Evolutionary conservation across 2,888 invertebrate genomes (phyloP).

Genomic region (Portevinia maculata): DNA sequence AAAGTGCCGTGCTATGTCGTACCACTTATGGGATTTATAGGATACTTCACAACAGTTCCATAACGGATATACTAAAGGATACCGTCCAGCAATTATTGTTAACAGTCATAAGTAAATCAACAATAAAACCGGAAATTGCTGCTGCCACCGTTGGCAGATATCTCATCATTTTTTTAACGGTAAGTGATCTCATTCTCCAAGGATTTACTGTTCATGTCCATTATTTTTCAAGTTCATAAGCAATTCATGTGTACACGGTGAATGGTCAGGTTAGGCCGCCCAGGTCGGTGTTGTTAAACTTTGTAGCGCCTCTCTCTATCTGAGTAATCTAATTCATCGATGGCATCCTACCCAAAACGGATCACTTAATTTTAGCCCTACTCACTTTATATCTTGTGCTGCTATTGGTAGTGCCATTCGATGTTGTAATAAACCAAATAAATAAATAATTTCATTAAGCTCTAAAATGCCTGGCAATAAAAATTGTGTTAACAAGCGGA

Average conservation of each 20-base stretch:
- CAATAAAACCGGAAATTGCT: conserved; percentile 33
- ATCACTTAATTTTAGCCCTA: conserved; percentile 52
- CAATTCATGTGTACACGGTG: conserved; percentile 15
- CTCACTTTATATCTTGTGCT: neutral
- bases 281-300: conserved; percentile 53
- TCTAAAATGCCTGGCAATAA: conserved; percentile 66
- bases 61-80: conserved; percentile 67
- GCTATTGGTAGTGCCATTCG: conserved; percentile 14
- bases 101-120: conserved; percentile 48
- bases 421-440: conserved; percentile 61
- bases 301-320: conserved; percentile 40
- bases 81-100: conserved; percentile 68
- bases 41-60: conserved; percentile 50
- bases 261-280: conserved; percentile 3
- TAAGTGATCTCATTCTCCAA: conserved; percentile 57
- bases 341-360: conserved; percentile 20
- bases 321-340: conserved; percentile 4
- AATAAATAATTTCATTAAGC: conserved; percentile 74
- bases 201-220: neutral
- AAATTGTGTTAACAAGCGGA: conserved; percentile 74
- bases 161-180: conserved; percentile 59
- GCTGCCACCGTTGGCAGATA: conserved; percentile 38
- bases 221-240: conserved; percentile 48
- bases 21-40: conserved; percentile 65
- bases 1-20: conserved; percentile 63